Base-by-base conservation (phyloP, 2,113 vertebrate species). In the Kobus ellipsiprymnus region DNA sequence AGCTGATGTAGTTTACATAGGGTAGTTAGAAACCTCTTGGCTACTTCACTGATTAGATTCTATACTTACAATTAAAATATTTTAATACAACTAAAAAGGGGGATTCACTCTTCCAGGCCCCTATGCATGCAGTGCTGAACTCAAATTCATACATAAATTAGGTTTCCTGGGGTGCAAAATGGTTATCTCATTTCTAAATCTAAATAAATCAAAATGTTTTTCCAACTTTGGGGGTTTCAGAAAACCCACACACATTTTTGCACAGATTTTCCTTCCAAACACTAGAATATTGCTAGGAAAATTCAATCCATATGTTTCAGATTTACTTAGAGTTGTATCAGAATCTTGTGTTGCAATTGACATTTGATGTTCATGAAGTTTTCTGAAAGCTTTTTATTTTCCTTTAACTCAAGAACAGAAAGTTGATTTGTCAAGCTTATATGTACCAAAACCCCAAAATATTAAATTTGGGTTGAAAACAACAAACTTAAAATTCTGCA, bases 371-470 rank as follows among this genome's bases (percentile, higher is more conserved):
- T 98, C 96, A 80, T 97, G 95, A 96, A 88, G 97, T 93, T 97
- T 96, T 97, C 94, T 82, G 96, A 98, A 97, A 81, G 96, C 95
- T 97, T 98, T 96, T 92, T 97, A 98, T 98, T 98, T 98, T 93
- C 92, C 93, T 95, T 97, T 98, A 97, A 95, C 96, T 98, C 95
- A 97, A 90, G 95, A 96, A 98, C 97, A 98, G 95, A 98, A 97
- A 98, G 98, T 96, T 97, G 92, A 98, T 98, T 98, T 98, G 97
- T 98, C 95, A 96, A 92, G 97, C 98, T 97, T 96, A 84, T 92
- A 94, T 96, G 84, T 96, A 98, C 95, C 84, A 74, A 96, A 98
- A 91, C 89, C 95, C 77, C 83, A 87, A 95, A 97, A 93, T 97
- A 97, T 98, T 98, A 97, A 95, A 96, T 97, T 92, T 96, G 89